Evolutionary conservation across 2,113 vertebrate genomes (phyloP).

Genomic region (Macquaria ambigua): DNA sequence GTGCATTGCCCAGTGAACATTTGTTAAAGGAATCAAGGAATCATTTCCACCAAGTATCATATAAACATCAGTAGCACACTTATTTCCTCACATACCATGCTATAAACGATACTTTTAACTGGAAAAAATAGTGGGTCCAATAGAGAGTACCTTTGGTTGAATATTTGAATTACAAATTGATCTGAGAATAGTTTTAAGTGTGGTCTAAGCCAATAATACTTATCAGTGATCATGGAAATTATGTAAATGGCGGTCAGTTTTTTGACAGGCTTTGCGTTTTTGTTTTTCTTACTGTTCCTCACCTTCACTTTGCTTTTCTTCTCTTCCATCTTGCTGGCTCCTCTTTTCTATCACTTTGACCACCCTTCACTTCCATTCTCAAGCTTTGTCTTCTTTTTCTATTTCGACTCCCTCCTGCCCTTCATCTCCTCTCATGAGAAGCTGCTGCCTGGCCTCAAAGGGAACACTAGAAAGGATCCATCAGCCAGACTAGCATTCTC

Average conservation of each 20-base stretch:
- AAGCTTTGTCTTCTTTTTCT: slow-evolving; percentile 55
- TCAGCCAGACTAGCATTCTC: slow-evolving; percentile 76
- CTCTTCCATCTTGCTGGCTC: slow-evolving; percentile 27
- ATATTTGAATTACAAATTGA: slow-evolving; percentile 72
- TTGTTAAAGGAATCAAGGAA: background rate
- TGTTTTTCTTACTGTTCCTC: slow-evolving; percentile 22
- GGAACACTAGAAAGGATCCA: slow-evolving; percentile 74
- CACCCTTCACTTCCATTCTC: slow-evolving; percentile 59
- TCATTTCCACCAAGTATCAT: slow-evolving; percentile 24
- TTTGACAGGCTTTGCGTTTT: slow-evolving; percentile 47
- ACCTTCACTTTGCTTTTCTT: slow-evolving; percentile 37
- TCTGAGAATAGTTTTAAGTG: slow-evolving; percentile 62
- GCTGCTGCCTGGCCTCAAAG: slow-evolving; percentile 61
- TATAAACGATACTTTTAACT: slow-evolving; percentile 18
- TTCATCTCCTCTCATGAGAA: slow-evolving; percentile 74
- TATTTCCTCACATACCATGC: background rate
- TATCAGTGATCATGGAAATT: slow-evolving; percentile 50
- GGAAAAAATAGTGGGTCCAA: slow-evolving; percentile 1
- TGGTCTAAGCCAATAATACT: slow-evolving; percentile 56
- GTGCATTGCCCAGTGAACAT: background rate
- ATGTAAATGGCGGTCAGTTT: slow-evolving; percentile 54
- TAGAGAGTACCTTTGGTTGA: slow-evolving; percentile 15
- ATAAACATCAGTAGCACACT: background rate
- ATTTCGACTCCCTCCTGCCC: slow-evolving; percentile 58
- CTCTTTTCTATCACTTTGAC: slow-evolving; percentile 41